Evolutionary conservation across 2,888 invertebrate species (phyloP).

Genomic region (Epiblema foenella): DNA sequence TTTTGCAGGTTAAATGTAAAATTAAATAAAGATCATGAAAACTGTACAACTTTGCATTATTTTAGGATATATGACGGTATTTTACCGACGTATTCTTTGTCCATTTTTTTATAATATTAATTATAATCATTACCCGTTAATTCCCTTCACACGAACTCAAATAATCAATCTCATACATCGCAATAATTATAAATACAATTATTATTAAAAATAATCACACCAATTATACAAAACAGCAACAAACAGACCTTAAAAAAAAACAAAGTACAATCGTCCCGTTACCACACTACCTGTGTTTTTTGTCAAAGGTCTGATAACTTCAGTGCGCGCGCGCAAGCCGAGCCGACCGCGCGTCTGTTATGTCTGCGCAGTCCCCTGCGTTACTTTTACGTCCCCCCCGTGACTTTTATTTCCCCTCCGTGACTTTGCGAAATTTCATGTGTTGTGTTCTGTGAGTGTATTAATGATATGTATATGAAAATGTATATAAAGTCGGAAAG

Average conservation of each 20-base stretch:
- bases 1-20: too few species aligned
- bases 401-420: neutral
- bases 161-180: neutral
- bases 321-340: conserved; percentile 74
- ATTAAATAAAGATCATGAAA: too few species aligned
- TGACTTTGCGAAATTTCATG: conserved; percentile 1
- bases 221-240: conserved; percentile 16
- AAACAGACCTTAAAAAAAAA: conserved; percentile 19
- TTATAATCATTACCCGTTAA: neutral
- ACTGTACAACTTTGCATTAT: too few species aligned
- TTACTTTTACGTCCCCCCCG: neutral
- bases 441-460: conserved; percentile 42
- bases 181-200: neutral
- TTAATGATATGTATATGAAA: conserved; percentile 74
- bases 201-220: conserved; percentile 13
- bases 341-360: conserved; percentile 64
- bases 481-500: conserved; percentile 80
- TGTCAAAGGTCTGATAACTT: conserved; percentile 73
- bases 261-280: conserved; percentile 37
- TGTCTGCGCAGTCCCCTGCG: conserved; percentile 17
- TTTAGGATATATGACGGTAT: too few species aligned
- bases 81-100: too few species aligned
- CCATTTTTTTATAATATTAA: neutral
- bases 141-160: neutral
- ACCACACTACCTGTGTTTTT: conserved; percentile 66